Base-by-base conservation (phyloP, 2,113 vertebrate species). In the Oryzias woworae region DNA sequence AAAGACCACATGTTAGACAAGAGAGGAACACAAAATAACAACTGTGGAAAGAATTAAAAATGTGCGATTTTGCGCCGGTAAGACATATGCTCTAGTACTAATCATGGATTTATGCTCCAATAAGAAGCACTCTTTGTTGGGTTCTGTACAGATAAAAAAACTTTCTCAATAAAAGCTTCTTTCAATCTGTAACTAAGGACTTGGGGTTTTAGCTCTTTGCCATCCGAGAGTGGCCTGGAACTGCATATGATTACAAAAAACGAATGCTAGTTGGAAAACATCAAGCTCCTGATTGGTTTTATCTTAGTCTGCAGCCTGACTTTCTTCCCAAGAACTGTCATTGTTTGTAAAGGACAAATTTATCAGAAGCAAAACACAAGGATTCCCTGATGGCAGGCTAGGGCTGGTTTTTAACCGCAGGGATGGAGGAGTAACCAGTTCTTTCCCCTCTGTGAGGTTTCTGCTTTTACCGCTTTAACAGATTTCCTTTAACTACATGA, bases 41-140 rank as follows among this genome's bases (percentile, higher is more conserved):
- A 62, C 71, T 1, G 54, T 46, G 54, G 50, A 64, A 66, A 36
- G 8, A 36, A 55, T 58, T 10, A 54, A 61, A 55, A 42, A 1
- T 17, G 18, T 24, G 53, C 5, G 43, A 47, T 53, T 71, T 55
- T 58, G 53, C 66, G 69, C 28, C 69, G 49, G 68, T 71, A 44
- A 80, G 48, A 63, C 58, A 66, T 43, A 80, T 68, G 78, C 46
- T 64, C 18, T 5, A 59, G 48, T 45, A 26, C 69, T 70, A 62
- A 81, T 81, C 74, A 79, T 77, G 82, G 54, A 75, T 75, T 80
- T 58, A 56, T 67, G 63, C 55, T 73, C 23, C 55, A 76, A 14
- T 80, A 54, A 75, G 53, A 65, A 80, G 45, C 57, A 62, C 41
- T 20, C 23, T 69, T 36, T 22, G 26, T 20, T 15, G 50, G 51